Evolutionary conservation across 2,113 vertebrate species (phyloP).

Genomic region (Pseudonaja textilis): DNA sequence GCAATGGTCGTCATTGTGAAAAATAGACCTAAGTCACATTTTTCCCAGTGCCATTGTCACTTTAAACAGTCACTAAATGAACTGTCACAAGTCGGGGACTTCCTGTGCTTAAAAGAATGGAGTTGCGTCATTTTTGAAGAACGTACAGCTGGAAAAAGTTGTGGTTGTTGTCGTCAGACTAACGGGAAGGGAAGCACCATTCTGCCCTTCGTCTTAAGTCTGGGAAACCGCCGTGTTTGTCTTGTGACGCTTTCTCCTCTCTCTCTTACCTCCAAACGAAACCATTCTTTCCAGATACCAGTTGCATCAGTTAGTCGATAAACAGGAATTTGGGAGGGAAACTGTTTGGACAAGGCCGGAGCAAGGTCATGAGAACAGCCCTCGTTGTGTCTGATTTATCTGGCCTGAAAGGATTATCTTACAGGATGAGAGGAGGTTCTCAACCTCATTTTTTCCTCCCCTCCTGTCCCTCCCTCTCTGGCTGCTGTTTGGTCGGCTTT

Average conservation of each 20-base stretch:
- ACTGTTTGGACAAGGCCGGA: slow-evolving; percentile 37
- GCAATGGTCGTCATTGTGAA: not conserved
- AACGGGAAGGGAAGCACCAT: not conserved
- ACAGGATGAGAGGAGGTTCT: slow-evolving; percentile 65
- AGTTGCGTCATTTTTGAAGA: not conserved
- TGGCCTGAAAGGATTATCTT: slow-evolving; percentile 69
- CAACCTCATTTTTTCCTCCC: slow-evolving; percentile 48
- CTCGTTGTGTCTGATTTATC: slow-evolving; percentile 61
- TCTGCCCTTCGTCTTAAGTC: not conserved
- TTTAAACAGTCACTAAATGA: not conserved
- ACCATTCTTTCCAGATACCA: not conserved
- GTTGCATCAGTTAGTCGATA: slow-evolving; percentile 7
- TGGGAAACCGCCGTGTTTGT: not conserved
- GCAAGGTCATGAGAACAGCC: slow-evolving; percentile 73
- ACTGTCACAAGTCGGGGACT: no score
- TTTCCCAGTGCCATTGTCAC: not conserved
- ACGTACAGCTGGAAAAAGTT: not conserved
- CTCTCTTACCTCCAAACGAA: not conserved
- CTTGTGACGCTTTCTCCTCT: not conserved
- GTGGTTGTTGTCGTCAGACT: not conserved
- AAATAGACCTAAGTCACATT: not conserved
- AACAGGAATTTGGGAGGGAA: slow-evolving; percentile 28
- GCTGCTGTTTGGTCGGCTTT: slow-evolving; percentile 50
- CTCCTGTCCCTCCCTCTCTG: slow-evolving; percentile 22
- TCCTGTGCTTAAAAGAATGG: not conserved